Conservation (phyloP, 1,140 invertebrate genomes). For the Wasmannia auropunctata region DNA sequence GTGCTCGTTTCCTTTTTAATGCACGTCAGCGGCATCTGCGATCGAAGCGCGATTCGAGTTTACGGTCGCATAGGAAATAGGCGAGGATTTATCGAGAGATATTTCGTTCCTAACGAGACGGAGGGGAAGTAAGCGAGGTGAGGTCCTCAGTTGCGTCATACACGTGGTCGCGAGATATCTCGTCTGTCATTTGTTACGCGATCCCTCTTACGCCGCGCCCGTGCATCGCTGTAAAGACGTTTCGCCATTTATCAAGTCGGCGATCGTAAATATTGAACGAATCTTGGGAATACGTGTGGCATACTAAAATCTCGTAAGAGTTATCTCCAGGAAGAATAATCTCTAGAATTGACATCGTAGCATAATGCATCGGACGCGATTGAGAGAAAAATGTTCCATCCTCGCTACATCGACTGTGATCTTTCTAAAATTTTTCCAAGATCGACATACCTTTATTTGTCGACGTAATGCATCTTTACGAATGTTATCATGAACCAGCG, state of each 20-base stretch:
- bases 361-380: slow-evolving; percentile 5
- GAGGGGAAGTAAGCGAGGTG: not conserved
- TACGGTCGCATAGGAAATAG: not conserved
- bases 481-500: not conserved
- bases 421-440: not conserved
- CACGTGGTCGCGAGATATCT: slow-evolving; percentile 18
- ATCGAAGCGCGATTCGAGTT: not conserved
- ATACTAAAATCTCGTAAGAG: slow-evolving; percentile 27
- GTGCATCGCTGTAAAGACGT: slow-evolving; percentile 51
- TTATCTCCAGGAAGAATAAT: slow-evolving; percentile 51
- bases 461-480: not conserved
- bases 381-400: slow-evolving; percentile 1
- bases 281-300: not conserved
- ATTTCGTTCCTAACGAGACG: slow-evolving; percentile 20
- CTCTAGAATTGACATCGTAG: not conserved
- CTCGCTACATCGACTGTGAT: not conserved
- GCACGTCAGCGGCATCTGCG: not conserved
- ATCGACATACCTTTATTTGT: not conserved
- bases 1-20: not conserved
- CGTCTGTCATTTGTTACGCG: slow-evolving; percentile 50
- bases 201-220: slow-evolving; percentile 31
- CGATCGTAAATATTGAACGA: slow-evolving; percentile 59
- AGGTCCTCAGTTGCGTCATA: slow-evolving; percentile 11
- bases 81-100: slow-evolving; percentile 26
- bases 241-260: slow-evolving; percentile 46